Evolutionary conservation across 2,113 vertebrate genomes (phyloP), one percentile per base, ranked within the genome.

Genomic region (Orientallactaga bullata): DNA sequence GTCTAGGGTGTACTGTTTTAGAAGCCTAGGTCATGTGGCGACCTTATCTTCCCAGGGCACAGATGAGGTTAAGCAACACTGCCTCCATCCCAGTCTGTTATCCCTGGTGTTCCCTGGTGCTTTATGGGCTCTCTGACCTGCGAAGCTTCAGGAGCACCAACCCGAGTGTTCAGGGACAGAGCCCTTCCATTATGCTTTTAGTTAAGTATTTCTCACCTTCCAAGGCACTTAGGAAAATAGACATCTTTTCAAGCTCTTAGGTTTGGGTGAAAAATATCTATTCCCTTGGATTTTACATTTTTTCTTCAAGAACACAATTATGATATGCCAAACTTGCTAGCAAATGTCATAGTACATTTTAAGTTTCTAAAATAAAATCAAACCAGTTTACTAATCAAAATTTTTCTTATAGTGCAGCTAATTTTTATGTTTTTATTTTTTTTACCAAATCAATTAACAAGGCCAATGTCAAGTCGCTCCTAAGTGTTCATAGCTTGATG

Each of bases 161-260:
- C 12, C 28, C 6, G 6, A 12, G 24, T 47, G 63, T 71, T 88
- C 51, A 89, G 63, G 21, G 66, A 32, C n/a, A 0, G 23, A 51
- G 20, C 13, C 11, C 66, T 86, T n/a, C 66, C 9, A 39, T 55
- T 35, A n/a, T 55, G 20, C 26, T 80, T 61, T 68, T 28, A 80
- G 37, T 28, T 63, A 58, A 28, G 17, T 61, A 72, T 47, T 9
- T 15, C 17, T 17, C 91, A 17, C n/a, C 15, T 61, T 81, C 55
- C 32, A 89, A 93, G 85, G 9, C 39, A 65, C 39, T 83, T 79
- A 35, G 37, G 28, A 63, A 93, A 91, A 82, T 28, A 93, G 47
- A 72, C 37, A 58, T 35, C 21, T 72, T 47, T 39, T 35, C n/a
- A 77, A 84, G 4, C 24, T 37, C 69, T 21, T 55, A 55, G 55